Evolutionary conservation across 2,797 vertebrate species (phyloP).

Genomic region (Falco berigora): DNA sequence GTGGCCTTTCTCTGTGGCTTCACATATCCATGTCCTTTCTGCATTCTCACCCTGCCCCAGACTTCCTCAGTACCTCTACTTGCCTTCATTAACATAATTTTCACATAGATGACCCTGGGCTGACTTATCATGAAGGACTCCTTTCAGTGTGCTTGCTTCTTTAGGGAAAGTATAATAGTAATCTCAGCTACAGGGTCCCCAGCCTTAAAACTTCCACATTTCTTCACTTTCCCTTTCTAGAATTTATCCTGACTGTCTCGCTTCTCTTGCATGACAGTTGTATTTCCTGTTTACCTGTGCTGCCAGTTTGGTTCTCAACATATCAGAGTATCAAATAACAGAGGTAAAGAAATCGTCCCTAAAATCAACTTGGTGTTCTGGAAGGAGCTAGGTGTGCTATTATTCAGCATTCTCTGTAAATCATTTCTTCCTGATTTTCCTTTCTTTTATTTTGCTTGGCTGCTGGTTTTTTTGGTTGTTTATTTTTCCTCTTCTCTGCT

Average conservation of each 20-base stretch:
- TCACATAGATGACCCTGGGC: not conserved
- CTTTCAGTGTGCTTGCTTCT: not conserved
- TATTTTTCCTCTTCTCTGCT: not conserved
- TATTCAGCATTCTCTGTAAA: not conserved
- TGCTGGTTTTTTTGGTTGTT: not conserved
- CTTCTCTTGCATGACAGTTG: not conserved
- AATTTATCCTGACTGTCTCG: not conserved
- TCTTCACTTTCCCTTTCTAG: not conserved
- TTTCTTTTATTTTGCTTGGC: not conserved
- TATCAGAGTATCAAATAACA: not conserved
- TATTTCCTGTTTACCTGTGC: not conserved
- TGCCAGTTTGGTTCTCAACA: not conserved
- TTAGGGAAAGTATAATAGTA: not conserved
- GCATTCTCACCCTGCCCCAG: not conserved
- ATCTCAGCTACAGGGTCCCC: not conserved
- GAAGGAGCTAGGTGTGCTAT: not conserved
- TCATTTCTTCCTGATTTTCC: not conserved
- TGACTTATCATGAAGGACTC: not conserved
- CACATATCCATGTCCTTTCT: not conserved
- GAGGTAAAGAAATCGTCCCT: not conserved
- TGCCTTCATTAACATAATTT: not conserved
- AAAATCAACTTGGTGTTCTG: not conserved
- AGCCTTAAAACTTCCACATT: not conserved
- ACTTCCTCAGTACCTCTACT: not conserved
- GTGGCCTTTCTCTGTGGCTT: not conserved